These are phyloP conservation scores for Bergia sp. DNA, from an alignment of 92 coral and sea anemone species.

Conservation along the genomic window DNA sequence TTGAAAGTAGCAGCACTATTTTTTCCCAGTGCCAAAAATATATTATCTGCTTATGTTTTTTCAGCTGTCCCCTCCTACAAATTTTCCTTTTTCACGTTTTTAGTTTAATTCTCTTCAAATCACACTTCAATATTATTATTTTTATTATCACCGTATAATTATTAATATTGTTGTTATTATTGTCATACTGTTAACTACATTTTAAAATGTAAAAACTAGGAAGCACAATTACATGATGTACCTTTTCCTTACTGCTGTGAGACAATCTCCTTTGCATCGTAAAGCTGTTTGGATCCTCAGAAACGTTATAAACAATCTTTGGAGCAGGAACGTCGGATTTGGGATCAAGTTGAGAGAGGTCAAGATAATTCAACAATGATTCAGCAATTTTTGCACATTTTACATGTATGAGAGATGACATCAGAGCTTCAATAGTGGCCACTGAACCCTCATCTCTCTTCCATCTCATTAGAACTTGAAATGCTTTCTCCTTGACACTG, in stretches of 20 bases:
- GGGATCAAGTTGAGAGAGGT: background rate
- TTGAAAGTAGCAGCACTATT: no score
- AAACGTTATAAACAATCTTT: conserved; percentile 29
- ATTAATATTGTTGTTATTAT: no score
- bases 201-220: background rate
- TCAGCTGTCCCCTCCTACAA: no score
- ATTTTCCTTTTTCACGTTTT: no score
- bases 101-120: no score
- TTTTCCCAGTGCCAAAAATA: no score
- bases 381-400: conserved; percentile 64
- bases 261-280: background rate
- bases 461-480: conserved; percentile 81
- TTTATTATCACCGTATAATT: no score
- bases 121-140: no score
- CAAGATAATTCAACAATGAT: conserved; percentile 51
- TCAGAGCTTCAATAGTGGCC: conserved; percentile 52
- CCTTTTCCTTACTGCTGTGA: conserved; percentile 20
- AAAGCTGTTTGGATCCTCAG: conserved; percentile 31
- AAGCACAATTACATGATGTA: background rate
- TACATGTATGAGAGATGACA: conserved; percentile 51
- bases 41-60: no score
- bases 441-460: conserved; percentile 46
- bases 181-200: background rate
- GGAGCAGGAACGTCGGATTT: background rate
- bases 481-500: conserved; percentile 80